These are phyloP conservation scores for Macrobrachium nipponense DNA, from an alignment of 1,140 invertebrate species.

Conservation along the genomic window DNA sequence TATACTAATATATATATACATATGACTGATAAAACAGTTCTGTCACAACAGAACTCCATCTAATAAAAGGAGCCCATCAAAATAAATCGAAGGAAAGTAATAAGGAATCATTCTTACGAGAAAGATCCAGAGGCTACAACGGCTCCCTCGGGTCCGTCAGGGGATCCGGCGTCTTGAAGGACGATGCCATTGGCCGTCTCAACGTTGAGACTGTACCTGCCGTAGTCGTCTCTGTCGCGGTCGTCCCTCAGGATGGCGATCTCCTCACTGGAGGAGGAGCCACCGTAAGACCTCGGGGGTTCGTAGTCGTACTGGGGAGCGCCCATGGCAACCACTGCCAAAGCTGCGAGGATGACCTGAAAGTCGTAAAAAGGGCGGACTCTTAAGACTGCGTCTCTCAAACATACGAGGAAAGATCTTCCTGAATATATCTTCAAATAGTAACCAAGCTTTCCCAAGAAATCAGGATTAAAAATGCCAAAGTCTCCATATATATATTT, in stretches of 20 bases:
- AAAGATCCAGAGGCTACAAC: background rate
- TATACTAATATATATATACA: constrained; percentile 63
- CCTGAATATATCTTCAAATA: no score
- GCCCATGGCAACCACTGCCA: background rate
- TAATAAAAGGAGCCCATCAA: no score
- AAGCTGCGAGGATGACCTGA: background rate
- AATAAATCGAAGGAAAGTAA: background rate
- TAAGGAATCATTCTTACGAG: background rate
- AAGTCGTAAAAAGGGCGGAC: no score
- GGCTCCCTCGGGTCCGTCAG: background rate
- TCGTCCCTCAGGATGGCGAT: background rate
- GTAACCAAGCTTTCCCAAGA: no score
- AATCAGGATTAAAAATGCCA: no score
- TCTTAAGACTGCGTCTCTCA: no score
- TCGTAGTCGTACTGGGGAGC: background rate
- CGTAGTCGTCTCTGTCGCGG: background rate
- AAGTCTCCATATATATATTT: no score
- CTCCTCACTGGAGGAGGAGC: background rate
- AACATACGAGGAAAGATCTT: no score
- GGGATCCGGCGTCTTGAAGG: background rate
- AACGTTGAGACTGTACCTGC: constrained; percentile 1
- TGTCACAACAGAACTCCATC: no score
- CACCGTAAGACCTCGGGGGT: background rate
- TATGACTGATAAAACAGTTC: no score
- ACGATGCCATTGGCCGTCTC: constrained; percentile 1